These are phyloP conservation scores for Limnephilus lunatus DNA, from an alignment of 2,888 invertebrate genomes.

Conservation along the genomic window DNA sequence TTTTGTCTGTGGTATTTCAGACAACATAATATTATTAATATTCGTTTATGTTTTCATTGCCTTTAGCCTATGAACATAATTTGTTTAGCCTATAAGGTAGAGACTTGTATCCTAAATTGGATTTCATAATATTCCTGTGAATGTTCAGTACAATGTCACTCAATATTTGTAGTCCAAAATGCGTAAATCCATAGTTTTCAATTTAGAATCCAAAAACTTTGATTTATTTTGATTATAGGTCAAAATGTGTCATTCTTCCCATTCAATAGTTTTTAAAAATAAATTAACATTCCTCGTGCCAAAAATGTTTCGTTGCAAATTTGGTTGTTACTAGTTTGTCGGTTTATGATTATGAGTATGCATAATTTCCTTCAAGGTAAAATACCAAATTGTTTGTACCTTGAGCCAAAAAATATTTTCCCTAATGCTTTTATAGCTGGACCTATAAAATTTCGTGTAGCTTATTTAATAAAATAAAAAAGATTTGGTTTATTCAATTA, in stretches of 20 bases:
- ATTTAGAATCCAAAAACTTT: background rate
- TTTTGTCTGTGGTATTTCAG: background rate
- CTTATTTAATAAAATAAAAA: background rate
- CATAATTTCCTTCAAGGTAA: constrained; percentile 19
- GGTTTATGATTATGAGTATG: constrained; percentile 6
- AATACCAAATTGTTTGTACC: background rate
- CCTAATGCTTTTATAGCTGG: background rate
- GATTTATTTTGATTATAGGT: background rate
- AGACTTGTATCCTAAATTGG: background rate
- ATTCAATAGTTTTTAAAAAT: background rate
- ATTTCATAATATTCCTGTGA: background rate
- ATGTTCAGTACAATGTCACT: background rate
- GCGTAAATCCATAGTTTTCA: background rate
- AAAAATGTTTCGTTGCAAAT: background rate
- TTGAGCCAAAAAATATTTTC: constrained; percentile 14
- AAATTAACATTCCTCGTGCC: background rate
- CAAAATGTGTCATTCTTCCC: background rate
- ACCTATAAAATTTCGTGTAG: background rate
- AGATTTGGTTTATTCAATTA: background rate
- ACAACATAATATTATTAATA: background rate
- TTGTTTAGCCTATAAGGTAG: background rate
- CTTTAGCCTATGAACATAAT: background rate
- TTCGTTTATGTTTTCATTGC: background rate
- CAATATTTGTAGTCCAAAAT: background rate
- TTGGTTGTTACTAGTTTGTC: background rate